Evolutionary conservation across 2,113 vertebrate genomes (phyloP).

Genomic region (Lampris incognitus): DNA sequence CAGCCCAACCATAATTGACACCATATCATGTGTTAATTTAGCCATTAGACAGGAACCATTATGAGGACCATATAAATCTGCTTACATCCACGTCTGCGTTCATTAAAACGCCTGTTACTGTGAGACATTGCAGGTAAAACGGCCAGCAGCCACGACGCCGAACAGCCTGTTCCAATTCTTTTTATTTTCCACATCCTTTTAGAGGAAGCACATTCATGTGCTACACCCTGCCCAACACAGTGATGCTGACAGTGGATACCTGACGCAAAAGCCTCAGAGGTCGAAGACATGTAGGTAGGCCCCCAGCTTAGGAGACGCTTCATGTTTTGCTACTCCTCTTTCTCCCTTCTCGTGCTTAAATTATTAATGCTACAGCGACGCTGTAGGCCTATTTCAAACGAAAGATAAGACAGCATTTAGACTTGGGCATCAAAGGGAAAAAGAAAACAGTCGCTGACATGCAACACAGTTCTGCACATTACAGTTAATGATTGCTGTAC

Average conservation of each 20-base stretch:
- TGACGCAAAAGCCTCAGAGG: neutral
- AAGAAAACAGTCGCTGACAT: neutral
- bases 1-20: neutral
- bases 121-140: constrained; percentile 3
- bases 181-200: neutral
- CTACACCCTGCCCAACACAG: neutral
- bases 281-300: neutral
- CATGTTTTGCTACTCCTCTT: neutral
- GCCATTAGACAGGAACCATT: neutral
- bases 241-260: neutral
- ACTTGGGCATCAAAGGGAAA: neutral
- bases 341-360: neutral
- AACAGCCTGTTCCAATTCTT: neutral
- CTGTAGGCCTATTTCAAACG: neutral
- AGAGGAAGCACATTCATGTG: neutral
- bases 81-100: neutral
- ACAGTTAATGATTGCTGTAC: neutral
- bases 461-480: neutral
- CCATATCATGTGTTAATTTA: neutral
- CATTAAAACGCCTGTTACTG: neutral
- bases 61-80: constrained; percentile 1
- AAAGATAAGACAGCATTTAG: neutral
- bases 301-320: neutral
- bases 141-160: neutral
- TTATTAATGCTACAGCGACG: neutral